A percentile compares a stretch with the other conserved stretches of the same genome.
These are phyloP conservation scores for Ceyx cyanopectus DNA, from an alignment of 2,113 vertebrate species.

Conservation along the genomic window DNA sequence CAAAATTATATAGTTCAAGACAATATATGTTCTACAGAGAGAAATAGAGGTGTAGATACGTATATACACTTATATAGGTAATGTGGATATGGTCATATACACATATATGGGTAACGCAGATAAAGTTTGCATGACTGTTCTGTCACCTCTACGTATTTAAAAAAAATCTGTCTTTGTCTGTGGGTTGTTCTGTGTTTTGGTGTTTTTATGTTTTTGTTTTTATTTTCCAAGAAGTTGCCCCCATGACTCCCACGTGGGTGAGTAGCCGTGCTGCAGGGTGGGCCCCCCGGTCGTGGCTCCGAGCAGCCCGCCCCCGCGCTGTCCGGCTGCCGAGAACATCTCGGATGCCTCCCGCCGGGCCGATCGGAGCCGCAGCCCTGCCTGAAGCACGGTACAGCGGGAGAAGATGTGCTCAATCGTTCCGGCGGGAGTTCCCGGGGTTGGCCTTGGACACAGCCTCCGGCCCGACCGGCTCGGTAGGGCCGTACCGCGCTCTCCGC, in stretches of 20 bases:
- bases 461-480: neutral
- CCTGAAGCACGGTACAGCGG: neutral
- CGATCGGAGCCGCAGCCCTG: neutral
- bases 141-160: neutral
- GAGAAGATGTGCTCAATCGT: neutral
- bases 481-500: neutral
- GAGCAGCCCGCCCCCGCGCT: neutral
- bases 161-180: neutral
- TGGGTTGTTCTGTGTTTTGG: neutral
- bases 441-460: neutral
- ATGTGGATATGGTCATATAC: neutral
- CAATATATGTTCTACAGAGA: neutral
- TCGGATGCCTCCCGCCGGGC: neutral
- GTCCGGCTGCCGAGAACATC: neutral
- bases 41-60: accelerated
- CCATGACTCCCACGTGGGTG: neutral
- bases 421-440: neutral
- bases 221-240: accelerated
- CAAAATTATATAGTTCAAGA: neutral
- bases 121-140: neutral
- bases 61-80: too few species aligned
- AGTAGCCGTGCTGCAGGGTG: neutral
- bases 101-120: neutral
- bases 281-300: neutral
- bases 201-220: neutral